phyloP scores from a whole-genome alignment of 1,140 invertebrate genomes.

The Aphelenchoides besseyi region DNA sequence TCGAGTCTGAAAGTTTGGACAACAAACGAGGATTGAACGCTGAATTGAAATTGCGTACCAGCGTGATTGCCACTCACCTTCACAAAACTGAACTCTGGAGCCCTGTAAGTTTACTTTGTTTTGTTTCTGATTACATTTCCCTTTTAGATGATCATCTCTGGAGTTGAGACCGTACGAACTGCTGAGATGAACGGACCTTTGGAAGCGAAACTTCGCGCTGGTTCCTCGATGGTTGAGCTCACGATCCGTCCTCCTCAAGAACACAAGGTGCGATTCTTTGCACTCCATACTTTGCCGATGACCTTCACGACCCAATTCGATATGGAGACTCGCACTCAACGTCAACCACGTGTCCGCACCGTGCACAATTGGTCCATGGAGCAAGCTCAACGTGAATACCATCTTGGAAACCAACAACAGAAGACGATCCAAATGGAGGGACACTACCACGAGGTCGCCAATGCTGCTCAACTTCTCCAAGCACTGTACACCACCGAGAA shows the following conservation, averaged over 20 bases:
- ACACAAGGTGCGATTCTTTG: constrained; percentile 27
- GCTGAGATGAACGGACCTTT: constrained; percentile 32
- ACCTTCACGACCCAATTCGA: constrained; percentile 32
- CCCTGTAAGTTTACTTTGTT: too few relatives aligned
- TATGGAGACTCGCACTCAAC: not conserved
- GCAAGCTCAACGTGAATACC: constrained; percentile 15
- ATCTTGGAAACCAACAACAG: not conserved
- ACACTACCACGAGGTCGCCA: constrained; percentile 3
- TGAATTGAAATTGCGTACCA: constrained; percentile 1
- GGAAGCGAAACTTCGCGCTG: constrained; percentile 27
- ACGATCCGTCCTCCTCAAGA: constrained; percentile 32
- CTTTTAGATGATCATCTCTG: constrained; percentile 21
- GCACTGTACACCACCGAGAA: constrained; percentile 41
- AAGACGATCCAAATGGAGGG: constrained; percentile 20
- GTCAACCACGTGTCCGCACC: constrained; percentile 12
- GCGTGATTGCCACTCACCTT: constrained; percentile 1
- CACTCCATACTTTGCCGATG: constrained; percentile 33
- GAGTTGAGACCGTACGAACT: constrained; percentile 31
- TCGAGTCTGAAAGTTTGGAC: not conserved
- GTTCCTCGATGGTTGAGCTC: not conserved
- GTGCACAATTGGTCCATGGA: constrained; percentile 24
- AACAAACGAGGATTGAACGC: not conserved
- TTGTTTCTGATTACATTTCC: too few relatives aligned
- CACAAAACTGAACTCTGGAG: constrained; percentile 8
- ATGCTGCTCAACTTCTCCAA: constrained; percentile 28